phyloP scores from a whole-genome alignment of 2,113 vertebrate genomes.

The Archilochus colubris region DNA sequence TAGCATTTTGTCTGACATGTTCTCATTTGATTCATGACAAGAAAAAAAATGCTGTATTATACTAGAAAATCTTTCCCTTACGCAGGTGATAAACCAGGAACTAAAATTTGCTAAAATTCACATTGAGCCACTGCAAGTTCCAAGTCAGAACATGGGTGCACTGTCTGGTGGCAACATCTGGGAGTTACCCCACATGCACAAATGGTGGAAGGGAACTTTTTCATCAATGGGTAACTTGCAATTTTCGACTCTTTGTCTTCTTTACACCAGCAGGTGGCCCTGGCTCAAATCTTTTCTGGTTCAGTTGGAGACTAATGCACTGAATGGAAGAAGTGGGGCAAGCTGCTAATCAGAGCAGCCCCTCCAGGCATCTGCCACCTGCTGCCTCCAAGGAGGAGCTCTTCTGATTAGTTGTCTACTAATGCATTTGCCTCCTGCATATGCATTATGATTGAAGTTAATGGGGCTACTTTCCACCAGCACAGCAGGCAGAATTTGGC shows the following conservation, averaged over 20 bases:
- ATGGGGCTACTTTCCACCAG: background rate
- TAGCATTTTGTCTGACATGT: background rate
- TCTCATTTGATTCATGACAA: background rate
- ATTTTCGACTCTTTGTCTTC: background rate
- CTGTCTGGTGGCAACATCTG: background rate
- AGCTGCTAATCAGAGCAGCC: slow-evolving; percentile 7
- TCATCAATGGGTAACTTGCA: background rate
- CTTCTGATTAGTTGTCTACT: slow-evolving; percentile 10
- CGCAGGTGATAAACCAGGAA: background rate
- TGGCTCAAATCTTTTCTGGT: background rate
- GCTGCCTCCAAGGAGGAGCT: slow-evolving; percentile 18
- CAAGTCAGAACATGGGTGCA: background rate
- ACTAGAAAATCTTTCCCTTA: background rate
- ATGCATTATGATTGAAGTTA: background rate
- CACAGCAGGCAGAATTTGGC: background rate
- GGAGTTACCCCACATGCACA: background rate
- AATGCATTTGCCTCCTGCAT: background rate
- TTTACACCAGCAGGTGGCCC: background rate
- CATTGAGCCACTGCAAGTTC: fast-evolving
- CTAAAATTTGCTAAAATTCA: background rate
- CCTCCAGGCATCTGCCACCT: slow-evolving; percentile 39
- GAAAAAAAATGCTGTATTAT: background rate
- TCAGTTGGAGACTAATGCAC: background rate
- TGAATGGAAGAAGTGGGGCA: background rate
- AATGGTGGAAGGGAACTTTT: background rate